Evolutionary conservation across 2,888 invertebrate species (phyloP).

Genomic region (Spisula solida): DNA sequence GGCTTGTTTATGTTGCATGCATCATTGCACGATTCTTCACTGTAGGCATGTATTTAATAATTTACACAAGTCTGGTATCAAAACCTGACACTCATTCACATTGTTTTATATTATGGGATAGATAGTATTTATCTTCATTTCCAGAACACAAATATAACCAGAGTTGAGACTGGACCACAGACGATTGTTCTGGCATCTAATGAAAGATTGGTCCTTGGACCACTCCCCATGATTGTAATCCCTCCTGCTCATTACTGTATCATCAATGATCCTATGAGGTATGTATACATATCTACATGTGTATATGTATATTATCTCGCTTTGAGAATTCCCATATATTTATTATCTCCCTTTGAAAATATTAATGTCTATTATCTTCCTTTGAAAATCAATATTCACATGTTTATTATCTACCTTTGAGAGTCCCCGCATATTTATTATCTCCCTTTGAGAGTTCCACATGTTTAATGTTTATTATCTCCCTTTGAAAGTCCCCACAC

Average conservation of each 20-base stretch:
- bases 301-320: neutral
- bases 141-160: slow-evolving; percentile 81
- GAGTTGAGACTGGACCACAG: slow-evolving; percentile 81
- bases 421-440: no score
- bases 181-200: slow-evolving; percentile 78
- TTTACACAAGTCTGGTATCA: neutral
- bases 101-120: neutral
- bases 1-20: no score
- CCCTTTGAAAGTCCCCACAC: no score
- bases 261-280: slow-evolving; percentile 81
- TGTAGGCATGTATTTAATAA: neutral
- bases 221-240: slow-evolving; percentile 80
- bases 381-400: no score
- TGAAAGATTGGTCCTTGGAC: slow-evolving; percentile 79
- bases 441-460: no score
- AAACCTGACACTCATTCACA: neutral
- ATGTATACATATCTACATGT: slow-evolving; percentile 49
- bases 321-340: neutral
- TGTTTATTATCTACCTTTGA: no score
- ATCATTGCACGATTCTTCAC: neutral
- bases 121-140: slow-evolving; percentile 35
- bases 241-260: slow-evolving; percentile 82
- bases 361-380: no score
- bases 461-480: no score
- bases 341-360: no score